These are phyloP conservation scores for Octonoba sinensis DNA, from an alignment of 2,888 invertebrate genomes.

Conservation along the genomic window DNA sequence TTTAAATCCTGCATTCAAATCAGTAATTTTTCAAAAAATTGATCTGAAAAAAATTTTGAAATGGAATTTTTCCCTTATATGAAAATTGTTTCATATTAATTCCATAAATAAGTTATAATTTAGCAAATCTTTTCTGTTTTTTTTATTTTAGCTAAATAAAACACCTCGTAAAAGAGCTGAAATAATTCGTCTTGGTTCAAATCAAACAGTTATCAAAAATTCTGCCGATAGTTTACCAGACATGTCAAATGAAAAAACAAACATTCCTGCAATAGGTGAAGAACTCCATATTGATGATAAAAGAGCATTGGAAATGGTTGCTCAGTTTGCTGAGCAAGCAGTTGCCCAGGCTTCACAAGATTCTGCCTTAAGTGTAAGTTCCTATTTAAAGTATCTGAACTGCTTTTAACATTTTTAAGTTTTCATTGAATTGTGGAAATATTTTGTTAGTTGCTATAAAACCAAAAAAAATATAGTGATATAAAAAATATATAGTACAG, in stretches of 20 bases:
- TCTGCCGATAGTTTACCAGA: slow-evolving; percentile 29
- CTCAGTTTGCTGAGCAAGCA: slow-evolving; percentile 54
- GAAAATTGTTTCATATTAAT: too few relatives aligned
- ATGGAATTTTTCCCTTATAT: too few relatives aligned
- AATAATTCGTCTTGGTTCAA: slow-evolving; percentile 32
- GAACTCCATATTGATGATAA: slow-evolving; percentile 60
- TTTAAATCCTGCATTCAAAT: too few relatives aligned
- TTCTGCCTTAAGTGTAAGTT: slow-evolving; percentile 7
- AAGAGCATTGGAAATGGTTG: slow-evolving; percentile 51
- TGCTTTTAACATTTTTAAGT: too few relatives aligned
- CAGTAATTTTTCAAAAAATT: too few relatives aligned
- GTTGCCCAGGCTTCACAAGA: slow-evolving; percentile 44
- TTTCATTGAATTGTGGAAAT: too few relatives aligned
- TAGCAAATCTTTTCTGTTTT: background rate
- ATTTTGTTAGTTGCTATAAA: too few relatives aligned
- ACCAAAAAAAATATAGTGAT: too few relatives aligned
- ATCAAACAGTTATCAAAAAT: background rate
- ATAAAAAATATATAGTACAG: too few relatives aligned
- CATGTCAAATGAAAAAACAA: slow-evolving; percentile 11
- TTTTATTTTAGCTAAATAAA: too few relatives aligned
- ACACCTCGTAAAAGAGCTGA: slow-evolving; percentile 10
- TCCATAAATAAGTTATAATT: background rate
- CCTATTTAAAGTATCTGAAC: too few relatives aligned
- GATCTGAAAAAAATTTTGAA: too few relatives aligned
- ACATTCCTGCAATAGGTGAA: slow-evolving; percentile 39